A percentile compares a stretch with the other conserved stretches of the same genome.
These are phyloP conservation scores for Plagiodera versicolora DNA, from an alignment of 2,888 invertebrate genomes.

Conservation along the genomic window DNA sequence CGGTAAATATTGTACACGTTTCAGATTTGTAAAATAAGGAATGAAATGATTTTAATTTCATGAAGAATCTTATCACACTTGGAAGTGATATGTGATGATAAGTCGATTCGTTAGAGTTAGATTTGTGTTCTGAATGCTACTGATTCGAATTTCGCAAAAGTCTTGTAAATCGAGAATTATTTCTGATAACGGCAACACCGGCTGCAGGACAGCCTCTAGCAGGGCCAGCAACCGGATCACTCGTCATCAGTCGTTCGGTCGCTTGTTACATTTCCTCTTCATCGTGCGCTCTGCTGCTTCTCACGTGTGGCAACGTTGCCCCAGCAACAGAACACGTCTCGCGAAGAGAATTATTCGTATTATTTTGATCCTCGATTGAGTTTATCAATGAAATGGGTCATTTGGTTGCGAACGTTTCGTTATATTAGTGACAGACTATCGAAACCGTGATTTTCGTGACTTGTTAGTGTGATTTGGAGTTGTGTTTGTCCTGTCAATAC, in stretches of 20 bases:
- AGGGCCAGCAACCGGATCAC: conserved; percentile 43
- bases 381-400: conserved; percentile 3
- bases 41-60: no score
- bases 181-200: conserved; percentile 19
- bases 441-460: conserved; percentile 4
- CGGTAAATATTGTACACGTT: no score
- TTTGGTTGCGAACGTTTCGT: not conserved
- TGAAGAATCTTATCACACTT: no score
- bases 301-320: conserved; percentile 42
- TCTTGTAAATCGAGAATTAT: not conserved
- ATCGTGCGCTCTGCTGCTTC: conserved; percentile 30
- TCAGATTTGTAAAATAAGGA: no score
- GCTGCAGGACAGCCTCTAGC: conserved; percentile 26
- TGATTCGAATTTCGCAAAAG: no score
- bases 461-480: conserved; percentile 9
- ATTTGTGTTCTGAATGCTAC: no score
- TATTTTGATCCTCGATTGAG: not conserved
- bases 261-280: conserved; percentile 36
- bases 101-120: no score
- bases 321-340: not conserved
- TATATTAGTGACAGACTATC: not conserved
- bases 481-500: conserved; percentile 12
- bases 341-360: not conserved
- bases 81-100: no score
- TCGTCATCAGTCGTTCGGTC: conserved; percentile 43